Evolutionary conservation across 2,888 invertebrate species (phyloP), one percentile per base, ranked within the genome.

Genomic region (Chirona hameri): DNA sequence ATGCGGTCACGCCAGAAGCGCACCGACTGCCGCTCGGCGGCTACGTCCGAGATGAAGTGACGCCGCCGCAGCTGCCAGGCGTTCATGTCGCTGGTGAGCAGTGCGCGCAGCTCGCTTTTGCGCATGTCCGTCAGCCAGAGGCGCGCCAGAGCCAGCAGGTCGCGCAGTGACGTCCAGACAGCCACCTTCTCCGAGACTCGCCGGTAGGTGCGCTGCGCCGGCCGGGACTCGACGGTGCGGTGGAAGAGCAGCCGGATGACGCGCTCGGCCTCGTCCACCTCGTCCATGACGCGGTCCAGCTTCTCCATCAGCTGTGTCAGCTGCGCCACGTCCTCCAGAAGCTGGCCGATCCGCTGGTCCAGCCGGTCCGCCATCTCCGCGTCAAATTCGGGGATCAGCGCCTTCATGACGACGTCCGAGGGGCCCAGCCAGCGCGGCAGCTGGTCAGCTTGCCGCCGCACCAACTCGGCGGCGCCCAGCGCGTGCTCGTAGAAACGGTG

Each of bases 341-440:
- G 46, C 24, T 3, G 21, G 24, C 18, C 24, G 27, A 76, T 76
- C 46, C 76, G 76, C 1, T 1, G 1, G 9, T 39, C 10, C 24
- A 76, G 76, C 7, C 46, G 76, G 7, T 1, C 24, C 46, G 4
- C 46, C 76, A 76, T 76, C 1, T 21, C 39, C 0, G 24, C 21
- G 24, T 76, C 46, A 24, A 76, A 76, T 4, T 46, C 76, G 39
- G 76, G 76, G 3, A 76, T 76, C 24, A 76, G 46, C 9, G 76
- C 76, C 46, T 76, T 76, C 76, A 76, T 76, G 76, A 76, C 39
- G 9, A 76, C 76, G 76, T 76, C 76, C 9, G 76, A 24, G 24
- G 5, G 18, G 9, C 76, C 76, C 24, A 12, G 24, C 76, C 76
- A 76, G 76, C 76, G 76, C 12, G 76, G 76, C 46, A 76, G 24